phyloP scores from a whole-genome alignment of 1,140 invertebrate genomes.

The Euschistus heros region DNA sequence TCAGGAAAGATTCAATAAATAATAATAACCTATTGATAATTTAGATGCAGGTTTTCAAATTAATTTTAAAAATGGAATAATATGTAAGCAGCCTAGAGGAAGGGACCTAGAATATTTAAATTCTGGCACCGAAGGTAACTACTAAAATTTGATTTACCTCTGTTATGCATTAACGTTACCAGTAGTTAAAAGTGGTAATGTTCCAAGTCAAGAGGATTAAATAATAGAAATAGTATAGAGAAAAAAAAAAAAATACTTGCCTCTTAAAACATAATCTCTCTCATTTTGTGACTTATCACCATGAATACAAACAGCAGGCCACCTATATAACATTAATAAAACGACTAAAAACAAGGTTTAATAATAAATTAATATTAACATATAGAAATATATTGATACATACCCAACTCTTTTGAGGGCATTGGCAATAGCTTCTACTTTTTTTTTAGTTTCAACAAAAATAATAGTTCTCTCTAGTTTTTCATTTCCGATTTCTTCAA shows the following conservation, averaged over 20 bases:
- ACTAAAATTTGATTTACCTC: constrained; percentile 8
- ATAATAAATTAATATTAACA: not conserved
- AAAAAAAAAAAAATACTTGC: constrained; percentile 42
- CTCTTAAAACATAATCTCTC: constrained; percentile 84
- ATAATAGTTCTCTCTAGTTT: constrained; percentile 88
- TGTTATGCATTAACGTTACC: too few species aligned
- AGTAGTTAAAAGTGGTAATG: not conserved
- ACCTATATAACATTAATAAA: constrained; percentile 40
- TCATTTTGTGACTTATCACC: constrained; percentile 96
- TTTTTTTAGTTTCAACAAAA: constrained; percentile 95
- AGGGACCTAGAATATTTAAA: constrained; percentile 14
- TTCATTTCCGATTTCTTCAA: constrained; percentile 83
- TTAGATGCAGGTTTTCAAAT: too few species aligned
- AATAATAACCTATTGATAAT: too few species aligned
- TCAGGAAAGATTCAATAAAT: too few species aligned
- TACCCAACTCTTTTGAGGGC: constrained; percentile 79
- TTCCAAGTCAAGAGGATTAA: constrained; percentile 11
- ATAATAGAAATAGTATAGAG: constrained; percentile 1
- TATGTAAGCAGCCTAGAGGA: not conserved
- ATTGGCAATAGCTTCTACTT: constrained; percentile 86
- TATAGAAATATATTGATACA: not conserved
- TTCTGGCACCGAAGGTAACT: not conserved
- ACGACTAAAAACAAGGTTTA: constrained; percentile 1
- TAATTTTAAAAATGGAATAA: not conserved
- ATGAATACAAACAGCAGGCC: constrained; percentile 91